Evolutionary conservation across 2,797 vertebrate species (phyloP).

Genomic region (Limosa lapponica): DNA sequence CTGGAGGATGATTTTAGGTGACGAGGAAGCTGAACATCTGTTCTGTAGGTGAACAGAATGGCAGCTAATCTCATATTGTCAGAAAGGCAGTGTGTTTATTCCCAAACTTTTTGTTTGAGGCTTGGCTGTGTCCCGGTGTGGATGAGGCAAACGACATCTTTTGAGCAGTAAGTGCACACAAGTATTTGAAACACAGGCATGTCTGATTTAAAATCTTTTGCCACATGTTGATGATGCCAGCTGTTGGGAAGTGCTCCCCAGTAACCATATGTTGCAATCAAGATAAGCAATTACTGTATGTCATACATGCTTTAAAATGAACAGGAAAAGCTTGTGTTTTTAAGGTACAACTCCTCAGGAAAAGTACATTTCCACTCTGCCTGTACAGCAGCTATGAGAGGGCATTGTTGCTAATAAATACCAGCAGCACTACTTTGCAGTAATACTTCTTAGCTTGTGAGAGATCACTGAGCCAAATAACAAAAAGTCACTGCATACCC

Average conservation of each 20-base stretch:
- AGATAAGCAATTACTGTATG: background rate
- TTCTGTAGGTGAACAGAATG: conserved; percentile 67
- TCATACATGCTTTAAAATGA: background rate
- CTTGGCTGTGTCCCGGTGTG: conserved; percentile 17
- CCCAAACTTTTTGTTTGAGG: conserved; percentile 38
- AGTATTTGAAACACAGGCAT: background rate
- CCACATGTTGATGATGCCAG: conserved; percentile 27
- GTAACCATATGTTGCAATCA: conserved; percentile 15
- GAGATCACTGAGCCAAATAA: background rate
- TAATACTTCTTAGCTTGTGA: background rate
- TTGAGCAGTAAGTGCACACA: background rate
- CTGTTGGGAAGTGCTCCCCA: conserved; percentile 49
- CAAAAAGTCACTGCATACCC: background rate
- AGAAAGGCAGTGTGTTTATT: background rate
- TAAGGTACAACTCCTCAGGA: background rate
- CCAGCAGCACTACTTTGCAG: background rate
- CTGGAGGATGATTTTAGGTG: conserved; percentile 48
- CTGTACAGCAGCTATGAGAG: background rate
- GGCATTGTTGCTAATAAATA: background rate
- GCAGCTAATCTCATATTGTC: conserved; percentile 56
- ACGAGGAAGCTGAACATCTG: conserved; percentile 71
- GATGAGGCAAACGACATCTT: conserved; percentile 47
- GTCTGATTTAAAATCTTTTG: conserved; percentile 45
- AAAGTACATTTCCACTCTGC: background rate
- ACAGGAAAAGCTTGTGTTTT: background rate